Conservation (phyloP, 2,113 vertebrate species). For the Charina bottae region DNA sequence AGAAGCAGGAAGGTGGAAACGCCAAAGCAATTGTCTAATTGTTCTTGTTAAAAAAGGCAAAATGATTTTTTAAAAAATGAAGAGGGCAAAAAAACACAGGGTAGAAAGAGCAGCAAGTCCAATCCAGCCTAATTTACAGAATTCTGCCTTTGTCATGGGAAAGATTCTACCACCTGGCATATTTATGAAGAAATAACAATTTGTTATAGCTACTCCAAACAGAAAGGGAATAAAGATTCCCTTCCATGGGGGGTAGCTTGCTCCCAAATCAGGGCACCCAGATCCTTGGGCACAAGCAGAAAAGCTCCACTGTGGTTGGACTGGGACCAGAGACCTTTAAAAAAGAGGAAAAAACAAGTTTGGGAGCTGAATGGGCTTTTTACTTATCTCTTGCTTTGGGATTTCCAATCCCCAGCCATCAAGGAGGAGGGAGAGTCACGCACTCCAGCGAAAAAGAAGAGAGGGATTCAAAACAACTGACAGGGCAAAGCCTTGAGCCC, state of each 20-base stretch:
- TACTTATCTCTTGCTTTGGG: background rate
- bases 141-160: background rate
- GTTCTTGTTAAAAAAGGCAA: background rate
- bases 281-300: background rate
- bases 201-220: background rate
- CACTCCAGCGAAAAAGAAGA: fast-evolving
- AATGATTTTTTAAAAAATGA: background rate
- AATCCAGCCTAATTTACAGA: background rate
- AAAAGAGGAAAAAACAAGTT: background rate
- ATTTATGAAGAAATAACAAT: background rate
- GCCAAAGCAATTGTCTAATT: background rate
- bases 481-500: too few species aligned
- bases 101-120: background rate
- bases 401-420: background rate
- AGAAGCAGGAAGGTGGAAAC: background rate
- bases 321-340: background rate
- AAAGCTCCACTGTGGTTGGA: background rate
- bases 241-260: too few species aligned
- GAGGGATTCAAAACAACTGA: too few species aligned
- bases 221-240: too few species aligned
- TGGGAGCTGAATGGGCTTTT: background rate
- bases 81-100: background rate
- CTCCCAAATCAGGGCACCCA: background rate
- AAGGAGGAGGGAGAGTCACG: background rate
- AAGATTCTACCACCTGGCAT: background rate